A percentile compares a stretch with the other conserved stretches of the same genome.
phyloP scores from a whole-genome alignment of 37 sponge, comb jelly and placozoan species.

The Amphimedon queenslandica region DNA sequence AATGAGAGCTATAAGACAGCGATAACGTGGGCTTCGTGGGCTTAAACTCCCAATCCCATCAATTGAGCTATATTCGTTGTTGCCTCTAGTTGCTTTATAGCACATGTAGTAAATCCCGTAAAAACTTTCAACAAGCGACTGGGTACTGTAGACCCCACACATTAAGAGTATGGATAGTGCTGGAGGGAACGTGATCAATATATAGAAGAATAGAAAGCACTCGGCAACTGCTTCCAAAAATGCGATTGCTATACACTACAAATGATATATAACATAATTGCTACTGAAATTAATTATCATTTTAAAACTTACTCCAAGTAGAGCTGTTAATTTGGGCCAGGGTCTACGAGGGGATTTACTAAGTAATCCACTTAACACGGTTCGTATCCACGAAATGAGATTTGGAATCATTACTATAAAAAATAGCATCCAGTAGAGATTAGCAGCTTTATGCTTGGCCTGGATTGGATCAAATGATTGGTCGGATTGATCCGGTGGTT shows the following conservation, averaged over 20 bases:
- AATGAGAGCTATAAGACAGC: background rate
- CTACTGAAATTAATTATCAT: background rate
- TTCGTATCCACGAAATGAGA: constrained; percentile 45
- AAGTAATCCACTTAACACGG: constrained; percentile 52
- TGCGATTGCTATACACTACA: constrained; percentile 29
- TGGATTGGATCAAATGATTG: background rate
- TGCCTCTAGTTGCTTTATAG: background rate
- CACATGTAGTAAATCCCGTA: background rate
- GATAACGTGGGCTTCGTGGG: no score
- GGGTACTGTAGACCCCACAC: constrained; percentile 36
- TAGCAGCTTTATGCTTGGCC: background rate
- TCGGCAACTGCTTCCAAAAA: constrained; percentile 38
- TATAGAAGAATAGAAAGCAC: constrained; percentile 33
- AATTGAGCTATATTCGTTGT: background rate
- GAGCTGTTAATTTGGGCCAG: constrained; percentile 60
- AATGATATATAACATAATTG: background rate
- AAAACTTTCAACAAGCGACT: constrained; percentile 4
- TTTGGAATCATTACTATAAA: constrained; percentile 70
- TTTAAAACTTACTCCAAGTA: constrained; percentile 32
- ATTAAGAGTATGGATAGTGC: constrained; percentile 31
- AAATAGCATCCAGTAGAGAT: constrained; percentile 62
- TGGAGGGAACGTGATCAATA: constrained; percentile 32
- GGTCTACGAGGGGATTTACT: constrained; percentile 61
- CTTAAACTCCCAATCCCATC: background rate
- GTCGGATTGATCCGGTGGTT: background rate